These are phyloP conservation scores for Trisateles emortualis DNA, from an alignment of 2,888 invertebrate genomes.

Conservation along the genomic window DNA sequence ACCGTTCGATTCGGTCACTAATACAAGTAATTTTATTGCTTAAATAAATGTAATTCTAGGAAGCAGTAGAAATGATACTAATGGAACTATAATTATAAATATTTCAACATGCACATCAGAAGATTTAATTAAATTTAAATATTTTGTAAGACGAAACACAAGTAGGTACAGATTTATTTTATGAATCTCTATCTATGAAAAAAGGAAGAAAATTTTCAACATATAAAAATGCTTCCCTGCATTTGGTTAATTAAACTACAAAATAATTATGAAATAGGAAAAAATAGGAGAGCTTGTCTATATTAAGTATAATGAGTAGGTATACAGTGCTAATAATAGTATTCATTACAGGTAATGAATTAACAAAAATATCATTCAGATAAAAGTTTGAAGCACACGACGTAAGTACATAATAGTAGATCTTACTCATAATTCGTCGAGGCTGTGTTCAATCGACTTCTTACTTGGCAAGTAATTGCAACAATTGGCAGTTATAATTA, in stretches of 20 bases:
- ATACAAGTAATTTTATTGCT: background rate
- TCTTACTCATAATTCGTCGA: constrained; percentile 32
- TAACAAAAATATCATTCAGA: constrained; percentile 4
- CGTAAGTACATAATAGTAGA: constrained; percentile 23
- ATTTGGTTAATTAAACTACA: constrained; percentile 21
- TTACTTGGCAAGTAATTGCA: constrained; percentile 42
- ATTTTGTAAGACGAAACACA: background rate
- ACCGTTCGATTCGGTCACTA: background rate
- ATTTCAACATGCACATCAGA: background rate
- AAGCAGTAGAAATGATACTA: background rate
- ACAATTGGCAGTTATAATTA: constrained; percentile 38
- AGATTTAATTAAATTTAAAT: background rate
- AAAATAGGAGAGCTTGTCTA: constrained; percentile 4
- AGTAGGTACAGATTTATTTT: background rate
- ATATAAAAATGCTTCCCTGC: constrained; percentile 26
- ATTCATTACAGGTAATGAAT: background rate
- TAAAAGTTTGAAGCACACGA: constrained; percentile 8
- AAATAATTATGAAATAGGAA: constrained; percentile 13
- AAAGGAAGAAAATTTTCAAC: constrained; percentile 23
- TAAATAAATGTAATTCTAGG: background rate
- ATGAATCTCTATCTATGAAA: background rate
- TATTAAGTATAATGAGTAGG: background rate
- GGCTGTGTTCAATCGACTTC: constrained; percentile 17
- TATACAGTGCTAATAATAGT: background rate
- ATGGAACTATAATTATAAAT: background rate